Evolutionary conservation across 2,888 invertebrate genomes (phyloP).

Genomic region (Athalia rosae): DNA sequence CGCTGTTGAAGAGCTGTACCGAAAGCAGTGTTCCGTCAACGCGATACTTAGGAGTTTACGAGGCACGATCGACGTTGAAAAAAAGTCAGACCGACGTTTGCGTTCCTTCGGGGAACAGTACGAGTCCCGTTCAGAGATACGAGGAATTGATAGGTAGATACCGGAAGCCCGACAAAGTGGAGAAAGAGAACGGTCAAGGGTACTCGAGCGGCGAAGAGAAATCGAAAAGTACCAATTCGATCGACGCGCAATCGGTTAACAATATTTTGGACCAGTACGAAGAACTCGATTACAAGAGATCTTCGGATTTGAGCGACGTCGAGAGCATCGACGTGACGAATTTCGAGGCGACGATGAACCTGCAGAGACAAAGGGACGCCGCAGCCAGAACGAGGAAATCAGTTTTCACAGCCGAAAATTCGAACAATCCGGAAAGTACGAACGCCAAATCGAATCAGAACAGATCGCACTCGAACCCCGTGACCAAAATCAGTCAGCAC

Average conservation of each 20-base stretch:
- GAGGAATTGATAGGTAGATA: conserved; percentile 59
- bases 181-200: conserved; percentile 49
- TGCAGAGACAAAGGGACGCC: conserved; percentile 57
- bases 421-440: conserved; percentile 2
- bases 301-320: conserved; percentile 65
- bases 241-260: conserved; percentile 67
- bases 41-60: neutral
- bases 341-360: conserved; percentile 63
- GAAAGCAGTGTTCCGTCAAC: conserved; percentile 37
- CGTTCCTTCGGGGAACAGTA: conserved; percentile 41
- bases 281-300: conserved; percentile 63
- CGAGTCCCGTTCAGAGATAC: conserved; percentile 57
- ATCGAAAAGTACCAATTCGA: conserved; percentile 66
- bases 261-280: conserved; percentile 68
- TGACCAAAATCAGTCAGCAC: conserved; percentile 55
- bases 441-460: conserved; percentile 43
- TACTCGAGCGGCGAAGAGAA: conserved; percentile 67
- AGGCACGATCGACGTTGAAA: conserved; percentile 32
- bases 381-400: conserved; percentile 37
- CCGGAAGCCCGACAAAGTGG: conserved; percentile 52
- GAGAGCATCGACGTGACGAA: conserved; percentile 63
- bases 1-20: conserved; percentile 35
- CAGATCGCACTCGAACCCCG: conserved; percentile 50
- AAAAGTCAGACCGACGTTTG: conserved; percentile 45
- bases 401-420: conserved; percentile 27